Evolutionary conservation across 2,888 invertebrate genomes (phyloP), one percentile per base, ranked within the genome.

Genomic region (Fissipunctia ypsillon): DNA sequence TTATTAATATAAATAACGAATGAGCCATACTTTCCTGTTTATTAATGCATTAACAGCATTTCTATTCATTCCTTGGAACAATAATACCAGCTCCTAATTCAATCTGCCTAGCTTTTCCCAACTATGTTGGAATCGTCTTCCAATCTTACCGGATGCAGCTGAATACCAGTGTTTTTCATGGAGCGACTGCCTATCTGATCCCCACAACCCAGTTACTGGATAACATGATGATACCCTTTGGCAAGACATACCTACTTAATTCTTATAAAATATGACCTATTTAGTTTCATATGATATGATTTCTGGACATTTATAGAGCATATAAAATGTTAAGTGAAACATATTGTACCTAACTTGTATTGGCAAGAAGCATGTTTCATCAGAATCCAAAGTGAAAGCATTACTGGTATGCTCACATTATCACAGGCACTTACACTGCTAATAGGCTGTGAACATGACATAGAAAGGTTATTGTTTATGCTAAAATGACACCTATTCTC

Each of bases 321-420:
- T n/a, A 56, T 22, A 38, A n/a, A 45, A 45, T 52, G 6, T 35
- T 57, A 41, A 50, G 12, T 61, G 69, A 50, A 77, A 70, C 63
- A 76, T 76, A 69, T 71, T 74, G 65, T 69, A 68, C 63, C 31
- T 59, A 69, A 77, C 52, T 78, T 56, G 67, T 76, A 72, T 85
- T 60, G 69, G 25, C 48, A 52, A 71, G 63, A 68, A 83, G 84
- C 85, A 88, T 87, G 88, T 88, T 90, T 89, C 88, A 89, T 87
- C 81, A 87, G 83, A 83, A 84, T 83, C 69, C 86, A 82, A 92
- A 94, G 95, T 95, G 95, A 95, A 95, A 95, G 95, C 91, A 91
- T 81, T 87, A 88, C 85, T 89, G 89, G 90, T 91, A 92, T 92
- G 91, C 87, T 90, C 88, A 90, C 90, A 90, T 91, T 92, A 91